A percentile compares a stretch with the other conserved stretches of the same genome.
These are phyloP conservation scores for Montipora capricornis DNA, from an alignment of 64 coral and sea anemone species.

Conservation along the genomic window DNA sequence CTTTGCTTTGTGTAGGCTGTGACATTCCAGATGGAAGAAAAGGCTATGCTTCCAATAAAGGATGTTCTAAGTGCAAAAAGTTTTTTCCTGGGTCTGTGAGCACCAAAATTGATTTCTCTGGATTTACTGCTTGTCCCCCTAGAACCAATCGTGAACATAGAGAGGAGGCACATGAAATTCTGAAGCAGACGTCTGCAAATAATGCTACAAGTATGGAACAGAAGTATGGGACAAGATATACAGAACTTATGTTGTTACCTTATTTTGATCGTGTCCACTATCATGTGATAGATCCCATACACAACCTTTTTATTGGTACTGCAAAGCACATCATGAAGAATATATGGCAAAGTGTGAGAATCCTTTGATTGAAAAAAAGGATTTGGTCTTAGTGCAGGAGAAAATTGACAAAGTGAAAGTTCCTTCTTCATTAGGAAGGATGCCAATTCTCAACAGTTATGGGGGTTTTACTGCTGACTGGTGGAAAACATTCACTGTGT, in stretches of 20 bases:
- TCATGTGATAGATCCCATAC: conserved; percentile 27
- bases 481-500: conserved; percentile 50
- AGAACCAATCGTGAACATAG: not conserved
- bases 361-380: conserved; percentile 46
- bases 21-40: conserved; percentile 63
- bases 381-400: conserved; percentile 40
- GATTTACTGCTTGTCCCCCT: not conserved
- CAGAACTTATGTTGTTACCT: conserved; percentile 23
- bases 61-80: conserved; percentile 50
- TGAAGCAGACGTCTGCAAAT: conserved; percentile 6
- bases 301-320: conserved; percentile 60
- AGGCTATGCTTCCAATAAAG: conserved; percentile 7
- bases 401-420: conserved; percentile 56
- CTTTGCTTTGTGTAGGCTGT: conserved; percentile 66
- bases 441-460: conserved; percentile 64
- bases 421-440: conserved; percentile 50
- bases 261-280: conserved; percentile 70
- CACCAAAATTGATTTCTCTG: conserved; percentile 16
- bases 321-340: conserved; percentile 61
- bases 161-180: not conserved
- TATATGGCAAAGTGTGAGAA: conserved; percentile 47
- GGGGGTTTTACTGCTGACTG: conserved; percentile 58
- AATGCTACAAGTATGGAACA: not conserved
- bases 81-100: not conserved
- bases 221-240: conserved; percentile 34